A percentile compares a stretch with the other conserved stretches of the same genome.
These are phyloP conservation scores for Pammene fasciana DNA, from an alignment of 2,888 invertebrate species.

Conservation along the genomic window DNA sequence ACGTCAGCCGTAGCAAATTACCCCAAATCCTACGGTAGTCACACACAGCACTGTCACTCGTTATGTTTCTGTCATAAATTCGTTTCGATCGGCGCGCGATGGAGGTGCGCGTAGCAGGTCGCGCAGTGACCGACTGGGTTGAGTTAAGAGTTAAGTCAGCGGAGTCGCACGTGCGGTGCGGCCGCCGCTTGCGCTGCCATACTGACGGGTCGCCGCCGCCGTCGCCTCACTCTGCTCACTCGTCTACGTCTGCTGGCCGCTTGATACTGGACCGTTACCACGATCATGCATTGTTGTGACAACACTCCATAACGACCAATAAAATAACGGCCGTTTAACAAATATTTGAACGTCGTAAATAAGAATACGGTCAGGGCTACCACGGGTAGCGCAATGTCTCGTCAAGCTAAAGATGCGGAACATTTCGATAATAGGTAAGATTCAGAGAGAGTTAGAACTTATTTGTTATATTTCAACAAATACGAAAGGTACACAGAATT, in stretches of 20 bases:
- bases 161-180: slow-evolving; percentile 58
- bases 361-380: background rate
- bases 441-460: too few relatives aligned
- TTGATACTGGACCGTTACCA: slow-evolving; percentile 64
- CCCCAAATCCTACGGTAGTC: slow-evolving; percentile 23
- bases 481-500: background rate
- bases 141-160: slow-evolving; percentile 30
- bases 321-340: slow-evolving; percentile 14
- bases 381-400: background rate
- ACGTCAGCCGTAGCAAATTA: slow-evolving; percentile 59
- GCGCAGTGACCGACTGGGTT: slow-evolving; percentile 70
- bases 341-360: background rate
- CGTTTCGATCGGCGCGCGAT: slow-evolving; percentile 58
- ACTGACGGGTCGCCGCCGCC: slow-evolving; percentile 39
- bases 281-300: slow-evolving; percentile 38
- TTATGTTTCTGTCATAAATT: slow-evolving; percentile 61
- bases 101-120: slow-evolving; percentile 74
- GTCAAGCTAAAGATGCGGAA: background rate
- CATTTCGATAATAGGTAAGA: background rate
- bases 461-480: too few relatives aligned
- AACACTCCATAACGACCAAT: slow-evolving; percentile 32
- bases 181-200: slow-evolving; percentile 43
- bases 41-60: slow-evolving; percentile 52
- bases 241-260: slow-evolving; percentile 71
- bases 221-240: slow-evolving; percentile 48